Evolutionary conservation across 1,140 invertebrate genomes (phyloP).

Genomic region (Zelostemma sp.): DNA sequence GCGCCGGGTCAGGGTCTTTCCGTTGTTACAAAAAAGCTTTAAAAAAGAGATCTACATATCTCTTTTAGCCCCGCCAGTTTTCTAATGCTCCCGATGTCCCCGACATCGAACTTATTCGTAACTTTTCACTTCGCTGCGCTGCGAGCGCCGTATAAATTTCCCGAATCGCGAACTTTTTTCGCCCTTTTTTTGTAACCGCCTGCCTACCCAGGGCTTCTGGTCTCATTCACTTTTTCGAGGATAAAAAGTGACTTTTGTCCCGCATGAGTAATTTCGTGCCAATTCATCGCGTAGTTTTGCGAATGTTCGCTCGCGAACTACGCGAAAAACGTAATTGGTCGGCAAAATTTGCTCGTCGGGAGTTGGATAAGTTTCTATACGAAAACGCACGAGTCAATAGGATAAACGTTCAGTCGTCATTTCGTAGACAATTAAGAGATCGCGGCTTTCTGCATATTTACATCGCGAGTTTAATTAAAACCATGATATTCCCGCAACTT

Average conservation of each 20-base stretch:
- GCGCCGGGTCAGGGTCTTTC: constrained; percentile 3
- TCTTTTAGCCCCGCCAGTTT: constrained; percentile 1
- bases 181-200: background rate
- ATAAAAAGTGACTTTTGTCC: constrained; percentile 6
- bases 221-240: background rate
- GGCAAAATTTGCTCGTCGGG: too few species aligned
- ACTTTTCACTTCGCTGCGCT: constrained; percentile 6
- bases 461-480: too few species aligned
- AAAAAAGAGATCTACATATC: background rate
- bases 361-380: too few species aligned
- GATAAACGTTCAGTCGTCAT: too few species aligned
- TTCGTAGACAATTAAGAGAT: too few species aligned
- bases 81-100: background rate
- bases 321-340: background rate
- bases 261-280: constrained; percentile 12
- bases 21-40: background rate
- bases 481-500: too few species aligned
- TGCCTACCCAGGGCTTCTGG: background rate
- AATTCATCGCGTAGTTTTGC: constrained; percentile 10
- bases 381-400: too few species aligned
- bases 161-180: constrained; percentile 9
- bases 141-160: constrained; percentile 2
- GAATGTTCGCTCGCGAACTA: constrained; percentile 6
- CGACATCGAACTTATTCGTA: constrained; percentile 11
- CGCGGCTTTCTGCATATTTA: too few species aligned